Percentiles rank a stretch among this genome's conserved stretches.
Evolutionary conservation across 2,888 invertebrate species (phyloP).

Genomic region (Beris morrisii): DNA sequence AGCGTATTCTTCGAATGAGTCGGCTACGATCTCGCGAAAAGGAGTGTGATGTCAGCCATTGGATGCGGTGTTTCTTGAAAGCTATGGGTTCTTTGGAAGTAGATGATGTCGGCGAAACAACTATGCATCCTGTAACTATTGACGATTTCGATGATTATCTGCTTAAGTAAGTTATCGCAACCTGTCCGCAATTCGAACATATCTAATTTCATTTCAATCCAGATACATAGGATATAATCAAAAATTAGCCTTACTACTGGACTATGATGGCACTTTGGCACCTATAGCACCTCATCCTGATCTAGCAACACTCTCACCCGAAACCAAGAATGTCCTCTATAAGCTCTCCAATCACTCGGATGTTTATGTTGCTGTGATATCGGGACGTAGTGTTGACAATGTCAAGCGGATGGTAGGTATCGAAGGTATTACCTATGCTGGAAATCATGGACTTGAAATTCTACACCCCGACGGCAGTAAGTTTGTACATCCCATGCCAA

Average conservation of each 20-base stretch:
- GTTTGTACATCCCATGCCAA: constrained; percentile 89
- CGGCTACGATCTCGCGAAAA: constrained; percentile 78
- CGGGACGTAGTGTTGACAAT: constrained; percentile 83
- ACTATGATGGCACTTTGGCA: constrained; percentile 87
- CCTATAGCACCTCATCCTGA: constrained; percentile 90
- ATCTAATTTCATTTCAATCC: constrained; percentile 35
- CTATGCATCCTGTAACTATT: constrained; percentile 86
- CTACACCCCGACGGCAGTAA: constrained; percentile 87
- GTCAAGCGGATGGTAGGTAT: constrained; percentile 90
- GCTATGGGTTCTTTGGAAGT: constrained; percentile 84
- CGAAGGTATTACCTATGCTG: constrained; percentile 87
- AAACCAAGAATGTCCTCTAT: constrained; percentile 81
- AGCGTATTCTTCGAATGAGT: constrained; percentile 82
- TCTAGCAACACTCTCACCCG: constrained; percentile 79
- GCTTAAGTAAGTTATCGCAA: constrained; percentile 66
- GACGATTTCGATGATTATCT: constrained; percentile 90
- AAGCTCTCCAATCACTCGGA: constrained; percentile 82
- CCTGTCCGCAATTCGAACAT: no score
- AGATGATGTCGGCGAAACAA: constrained; percentile 80
- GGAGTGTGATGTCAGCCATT: constrained; percentile 81
- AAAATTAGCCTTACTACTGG: constrained; percentile 79
- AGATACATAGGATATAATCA: constrained; percentile 86
- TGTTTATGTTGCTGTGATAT: constrained; percentile 84
- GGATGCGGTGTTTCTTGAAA: constrained; percentile 86
- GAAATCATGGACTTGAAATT: constrained; percentile 86